Evolutionary conservation across 2,888 invertebrate genomes (phyloP), one percentile per base, ranked within the genome.

Genomic region (Acheta domesticus): DNA sequence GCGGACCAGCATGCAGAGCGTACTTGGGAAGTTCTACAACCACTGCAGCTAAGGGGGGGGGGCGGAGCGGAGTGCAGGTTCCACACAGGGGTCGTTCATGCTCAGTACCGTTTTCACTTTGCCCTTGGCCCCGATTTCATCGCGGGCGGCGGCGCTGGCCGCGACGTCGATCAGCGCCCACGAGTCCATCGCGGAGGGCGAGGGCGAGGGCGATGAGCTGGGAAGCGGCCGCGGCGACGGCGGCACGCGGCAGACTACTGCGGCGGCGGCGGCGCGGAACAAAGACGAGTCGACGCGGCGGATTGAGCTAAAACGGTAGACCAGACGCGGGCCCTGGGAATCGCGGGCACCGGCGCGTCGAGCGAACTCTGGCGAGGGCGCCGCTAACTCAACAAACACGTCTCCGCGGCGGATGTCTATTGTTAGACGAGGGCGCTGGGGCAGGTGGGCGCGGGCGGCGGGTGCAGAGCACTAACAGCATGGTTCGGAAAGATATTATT

Each of bases 101-200:
- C 20, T 20, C 84, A 84, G 85, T 86, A 85, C 85, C 83, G 84
- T 84, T 83, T 84, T 85, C 73, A 78, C 80, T 77, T 82, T 83
- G 78, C 36, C 36, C 36, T 36, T 36, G 36, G 8, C 36, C 8
- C 36, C 36, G 36, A 36, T 36, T 8, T 36, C 84, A 83, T 78
- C 84, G 83, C 93, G 90, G 80, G 91, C 91, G 82, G 91, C 91
- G 76, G 91, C 88, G 82, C 91, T 91, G 77, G 91, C 88, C 76
- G 91, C 90, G 80, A 89, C 89, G 84, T 91, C 91, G 85, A 93
- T 87, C 83, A 91, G 91, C 81, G 92, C 92, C 93, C 93, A 93
- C 83, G 91, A 91, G 89, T 93, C 93, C 93, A 93, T 93, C 80
- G 80, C 21, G 12, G 50, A 49, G 5, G 16, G 62, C 62, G 62